A percentile compares a stretch with the other conserved stretches of the same genome.
phyloP scores from a whole-genome alignment of 1,140 invertebrate genomes.

The Drosophila triauraria region DNA sequence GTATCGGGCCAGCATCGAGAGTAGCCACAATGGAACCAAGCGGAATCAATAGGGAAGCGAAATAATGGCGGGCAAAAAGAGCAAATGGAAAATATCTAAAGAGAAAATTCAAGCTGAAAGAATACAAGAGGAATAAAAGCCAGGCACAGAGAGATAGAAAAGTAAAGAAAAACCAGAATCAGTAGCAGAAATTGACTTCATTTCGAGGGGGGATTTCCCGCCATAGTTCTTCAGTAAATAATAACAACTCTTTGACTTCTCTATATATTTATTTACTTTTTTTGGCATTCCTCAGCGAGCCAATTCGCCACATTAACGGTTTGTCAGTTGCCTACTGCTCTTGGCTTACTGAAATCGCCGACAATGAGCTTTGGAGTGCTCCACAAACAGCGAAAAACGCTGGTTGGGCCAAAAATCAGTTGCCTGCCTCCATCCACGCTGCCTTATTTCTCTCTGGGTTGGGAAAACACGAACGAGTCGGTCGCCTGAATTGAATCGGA shows the following conservation, averaged over 20 bases:
- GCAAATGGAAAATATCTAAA: conserved; percentile 63
- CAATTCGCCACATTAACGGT: conserved; percentile 73
- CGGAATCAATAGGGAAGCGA: conserved; percentile 57
- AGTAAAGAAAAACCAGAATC: conserved; percentile 22
- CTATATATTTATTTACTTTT: conserved; percentile 12
- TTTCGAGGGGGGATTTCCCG: background rate
- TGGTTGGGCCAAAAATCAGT: conserved; percentile 30
- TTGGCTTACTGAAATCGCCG: conserved; percentile 35
- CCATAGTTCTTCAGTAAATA: conserved; percentile 19
- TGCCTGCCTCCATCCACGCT: conserved; percentile 11
- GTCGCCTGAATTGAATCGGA: conserved; percentile 70
- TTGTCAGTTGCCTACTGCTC: conserved; percentile 20
- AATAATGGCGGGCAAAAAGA: conserved; percentile 45
- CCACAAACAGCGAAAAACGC: conserved; percentile 34
- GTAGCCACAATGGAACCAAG: conserved; percentile 19
- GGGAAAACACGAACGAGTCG: conserved; percentile 67
- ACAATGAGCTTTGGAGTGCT: conserved; percentile 47
- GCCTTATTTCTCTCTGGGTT: conserved; percentile 51
- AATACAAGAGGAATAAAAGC: conserved; percentile 48
- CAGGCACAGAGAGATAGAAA: conserved; percentile 4
- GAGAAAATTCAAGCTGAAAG: conserved; percentile 58
- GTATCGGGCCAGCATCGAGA: conserved; percentile 12
- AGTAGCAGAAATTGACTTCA: conserved; percentile 48
- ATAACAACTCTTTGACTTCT: conserved; percentile 55
- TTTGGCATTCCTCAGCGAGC: conserved; percentile 46